Base-by-base conservation (phyloP, 1,140 invertebrate genomes). In the Heliothis subflexa region DNA sequence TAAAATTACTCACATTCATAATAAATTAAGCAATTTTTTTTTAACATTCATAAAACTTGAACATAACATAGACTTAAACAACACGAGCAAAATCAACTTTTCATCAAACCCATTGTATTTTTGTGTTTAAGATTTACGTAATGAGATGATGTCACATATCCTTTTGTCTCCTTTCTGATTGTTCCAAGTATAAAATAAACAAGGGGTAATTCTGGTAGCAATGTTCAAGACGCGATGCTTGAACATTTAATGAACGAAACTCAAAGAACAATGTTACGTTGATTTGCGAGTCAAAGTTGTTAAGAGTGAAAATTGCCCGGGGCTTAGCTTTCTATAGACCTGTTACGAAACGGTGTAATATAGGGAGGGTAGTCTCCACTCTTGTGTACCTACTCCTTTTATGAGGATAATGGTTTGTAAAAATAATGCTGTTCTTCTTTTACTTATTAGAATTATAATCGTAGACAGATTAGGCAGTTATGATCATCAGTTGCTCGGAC, bases 131-230 rank as follows among this genome's bases (percentile, higher is more conserved):
- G 4, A 25, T 81, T 76, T 81, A 88, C 83, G 87, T 88, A 88
- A 88, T 86, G 80, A 86, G 84, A 89, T 85, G 85, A 85, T 83
- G 80, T 84, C 82, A 79, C 81, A 85, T 81, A 86, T 87, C 87
- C 83, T 89, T 89, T 87, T 75, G 55, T 45, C 68, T 50, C 81
- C 81, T 79, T 83, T 85, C 82, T 90, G 88, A 89, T 88, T 91
- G 85, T 91, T 85, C 82, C 85, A 78, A 89, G 85, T 85, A 89
- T 89, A 89, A 89, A 89, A 89, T 89, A 89, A 89, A 88, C 81
- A 85, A 85, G 82, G 77, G 82, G 83, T 89, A 86, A 89, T 89
- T 87, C 78, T 73, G 79, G 61, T 79, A 74, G 73, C 79, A 79
- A 87, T 87, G 83, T 85, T 83, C 80, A 45, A 54, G 70, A 85